Evolutionary conservation across 2,888 invertebrate genomes (phyloP).

Genomic region (Cetonia aurata): DNA sequence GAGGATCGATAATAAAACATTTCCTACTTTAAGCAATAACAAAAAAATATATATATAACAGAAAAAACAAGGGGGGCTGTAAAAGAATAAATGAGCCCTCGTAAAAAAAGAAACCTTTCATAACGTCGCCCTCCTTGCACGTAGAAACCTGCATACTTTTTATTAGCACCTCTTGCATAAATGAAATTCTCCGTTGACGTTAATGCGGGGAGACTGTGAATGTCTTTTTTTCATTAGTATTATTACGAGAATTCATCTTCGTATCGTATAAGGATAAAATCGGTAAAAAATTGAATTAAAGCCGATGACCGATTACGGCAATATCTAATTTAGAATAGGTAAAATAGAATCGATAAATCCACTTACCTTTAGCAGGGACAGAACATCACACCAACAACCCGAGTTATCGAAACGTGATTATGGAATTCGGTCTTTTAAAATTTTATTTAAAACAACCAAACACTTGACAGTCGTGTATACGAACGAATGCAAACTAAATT

Average conservation of each 20-base stretch:
- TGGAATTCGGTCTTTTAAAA: conserved; percentile 20
- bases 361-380: conserved; percentile 18
- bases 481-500: conserved; percentile 41
- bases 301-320: conserved; percentile 19
- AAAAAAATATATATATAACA: conserved; percentile 25
- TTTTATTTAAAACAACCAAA: conserved; percentile 43
- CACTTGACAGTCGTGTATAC: conserved; percentile 39
- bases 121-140: conserved; percentile 22
- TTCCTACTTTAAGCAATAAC: conserved; percentile 34
- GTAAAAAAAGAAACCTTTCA: conserved; percentile 36
- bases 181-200: conserved; percentile 5
- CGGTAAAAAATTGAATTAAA: conserved; percentile 1
- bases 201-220: neutral
- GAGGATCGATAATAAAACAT: conserved; percentile 46
- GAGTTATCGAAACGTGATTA: conserved; percentile 8
- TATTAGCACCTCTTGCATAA: conserved; percentile 15
- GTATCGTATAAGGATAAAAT: neutral
- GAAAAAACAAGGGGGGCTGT: conserved; percentile 23
- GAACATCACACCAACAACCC: conserved; percentile 21
- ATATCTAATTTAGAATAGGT: neutral
- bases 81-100: conserved; percentile 35
- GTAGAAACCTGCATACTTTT: conserved; percentile 31
- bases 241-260: conserved; percentile 2
- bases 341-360: conserved; percentile 14
- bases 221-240: neutral